Evolutionary conservation across 1,140 invertebrate species (phyloP), one percentile per base, ranked within the genome.

Genomic region (Caenorhabditis latens): DNA sequence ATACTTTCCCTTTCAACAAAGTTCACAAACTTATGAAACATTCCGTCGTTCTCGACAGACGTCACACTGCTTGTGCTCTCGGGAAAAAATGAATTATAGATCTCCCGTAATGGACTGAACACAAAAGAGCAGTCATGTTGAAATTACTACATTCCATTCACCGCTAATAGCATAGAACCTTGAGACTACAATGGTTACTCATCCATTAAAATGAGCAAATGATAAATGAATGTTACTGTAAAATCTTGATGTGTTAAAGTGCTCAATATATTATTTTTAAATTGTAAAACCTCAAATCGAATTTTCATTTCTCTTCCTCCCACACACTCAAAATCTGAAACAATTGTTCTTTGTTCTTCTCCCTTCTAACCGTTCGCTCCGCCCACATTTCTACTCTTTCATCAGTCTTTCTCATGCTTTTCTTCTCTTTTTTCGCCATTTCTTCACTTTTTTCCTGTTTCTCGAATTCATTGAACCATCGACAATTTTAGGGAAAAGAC

Each of bases 391-490:
- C 13, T 19, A 9, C 61, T 32, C 14, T 43, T 43, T 40, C 16
- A 7, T 8, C 65, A n/a, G 4, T 43, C 14, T 24, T 9, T 46
- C 65, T 43, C 8, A 14, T 11, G 9, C 61, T 19, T 32, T n/a
- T 63, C 13, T 21, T 63, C n/a, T 9, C n/a, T 63, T 58, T 58
- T 58, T 58, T 58, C 55, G 14, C 19, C n/a, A 9, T 1, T 63
- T 63, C 61, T 63, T 11, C 21, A 9, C 42, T 46, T 43, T 71
- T 46, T 71, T 19, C 65, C 65, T n/a, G 14, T 46, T 46, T 43
- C 65, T 19, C 65, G 19, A 71, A 71, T 71, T 71, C 65, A 71
- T 71, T 46, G 65, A 71, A 71, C 65, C 65, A 71, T 71, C 46
- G 65, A 71, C 40, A 71, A 71, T 71, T 71, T 71, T 71, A 43